phyloP scores from a whole-genome alignment of 2,113 vertebrate species.

The Oostethus manadensis region DNA sequence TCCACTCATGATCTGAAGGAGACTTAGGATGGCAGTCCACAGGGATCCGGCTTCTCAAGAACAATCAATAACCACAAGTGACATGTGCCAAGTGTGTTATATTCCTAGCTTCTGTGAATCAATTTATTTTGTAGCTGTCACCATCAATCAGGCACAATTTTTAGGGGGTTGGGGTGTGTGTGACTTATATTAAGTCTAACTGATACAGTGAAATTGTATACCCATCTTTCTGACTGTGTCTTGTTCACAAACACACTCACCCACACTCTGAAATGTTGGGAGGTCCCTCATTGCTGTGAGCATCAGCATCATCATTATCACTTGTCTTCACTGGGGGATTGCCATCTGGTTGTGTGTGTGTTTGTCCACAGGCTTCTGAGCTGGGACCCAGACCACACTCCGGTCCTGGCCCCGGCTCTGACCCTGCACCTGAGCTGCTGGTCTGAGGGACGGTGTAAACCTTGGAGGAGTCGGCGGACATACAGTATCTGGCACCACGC shows the following conservation, averaged over 20 bases:
- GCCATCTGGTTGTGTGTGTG: constrained; percentile 71
- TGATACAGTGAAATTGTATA: not conserved
- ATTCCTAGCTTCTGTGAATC: constrained; percentile 61
- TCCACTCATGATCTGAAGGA: constrained; percentile 42
- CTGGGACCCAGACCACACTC: constrained; percentile 51
- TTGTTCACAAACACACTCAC: constrained; percentile 68
- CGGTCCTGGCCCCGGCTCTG: constrained; percentile 37
- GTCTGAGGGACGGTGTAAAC: constrained; percentile 86
- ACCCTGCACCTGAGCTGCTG: constrained; percentile 68
- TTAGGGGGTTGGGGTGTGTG: constrained; percentile 11
- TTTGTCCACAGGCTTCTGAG: constrained; percentile 77
- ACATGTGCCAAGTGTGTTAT: constrained; percentile 68
- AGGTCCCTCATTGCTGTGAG: constrained; percentile 79
- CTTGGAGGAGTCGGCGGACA: constrained; percentile 87
- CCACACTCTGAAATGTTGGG: constrained; percentile 80
- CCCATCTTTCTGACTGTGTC: not conserved
- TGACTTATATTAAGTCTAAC: not conserved
- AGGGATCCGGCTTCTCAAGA: constrained; percentile 30
- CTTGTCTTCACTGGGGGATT: constrained; percentile 80
- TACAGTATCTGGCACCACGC: constrained; percentile 78
- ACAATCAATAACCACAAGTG: constrained; percentile 65
- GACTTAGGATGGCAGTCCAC: constrained; percentile 21
- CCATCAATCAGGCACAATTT: constrained; percentile 51
- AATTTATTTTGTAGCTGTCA: constrained; percentile 65
- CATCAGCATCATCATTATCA: constrained; percentile 70